Evolutionary conservation across 2,113 vertebrate species (phyloP).

Genomic region (Capreolus pygargus): DNA sequence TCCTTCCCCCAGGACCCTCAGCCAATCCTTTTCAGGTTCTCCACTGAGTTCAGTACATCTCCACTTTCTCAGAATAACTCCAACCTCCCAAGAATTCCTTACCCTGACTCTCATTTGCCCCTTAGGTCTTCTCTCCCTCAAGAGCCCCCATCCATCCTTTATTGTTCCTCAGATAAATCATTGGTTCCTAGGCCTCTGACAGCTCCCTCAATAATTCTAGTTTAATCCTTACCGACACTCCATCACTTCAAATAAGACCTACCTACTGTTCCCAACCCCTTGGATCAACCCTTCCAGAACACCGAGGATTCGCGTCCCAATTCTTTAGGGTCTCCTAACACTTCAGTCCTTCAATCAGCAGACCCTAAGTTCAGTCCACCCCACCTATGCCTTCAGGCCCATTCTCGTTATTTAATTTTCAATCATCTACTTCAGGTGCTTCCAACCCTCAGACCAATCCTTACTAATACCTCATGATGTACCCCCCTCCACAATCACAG

Average conservation of each 20-base stretch:
- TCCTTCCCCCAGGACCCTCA: neutral
- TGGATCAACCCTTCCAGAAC: neutral
- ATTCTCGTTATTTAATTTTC: neutral
- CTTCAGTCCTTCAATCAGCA: neutral
- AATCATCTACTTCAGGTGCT: neutral
- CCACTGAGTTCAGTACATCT: neutral
- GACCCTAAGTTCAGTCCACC: neutral
- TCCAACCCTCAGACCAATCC: neutral
- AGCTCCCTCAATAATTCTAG: neutral
- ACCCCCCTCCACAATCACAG: neutral
- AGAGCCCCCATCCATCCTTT: neutral
- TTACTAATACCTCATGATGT: neutral
- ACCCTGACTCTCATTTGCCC: neutral
- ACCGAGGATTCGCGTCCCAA: neutral
- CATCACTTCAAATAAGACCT: neutral
- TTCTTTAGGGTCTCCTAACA: neutral
- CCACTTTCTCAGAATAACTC: neutral
- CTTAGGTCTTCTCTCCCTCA: neutral
- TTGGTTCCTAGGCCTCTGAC: neutral
- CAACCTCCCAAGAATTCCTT: neutral
- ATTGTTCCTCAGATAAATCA: neutral
- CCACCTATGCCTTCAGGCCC: neutral
- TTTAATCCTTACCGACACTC: neutral
- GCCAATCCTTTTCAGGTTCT: neutral
- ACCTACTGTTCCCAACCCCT: neutral